phyloP scores from a whole-genome alignment of 2,113 vertebrate genomes.

The Myodes glareolus region DNA sequence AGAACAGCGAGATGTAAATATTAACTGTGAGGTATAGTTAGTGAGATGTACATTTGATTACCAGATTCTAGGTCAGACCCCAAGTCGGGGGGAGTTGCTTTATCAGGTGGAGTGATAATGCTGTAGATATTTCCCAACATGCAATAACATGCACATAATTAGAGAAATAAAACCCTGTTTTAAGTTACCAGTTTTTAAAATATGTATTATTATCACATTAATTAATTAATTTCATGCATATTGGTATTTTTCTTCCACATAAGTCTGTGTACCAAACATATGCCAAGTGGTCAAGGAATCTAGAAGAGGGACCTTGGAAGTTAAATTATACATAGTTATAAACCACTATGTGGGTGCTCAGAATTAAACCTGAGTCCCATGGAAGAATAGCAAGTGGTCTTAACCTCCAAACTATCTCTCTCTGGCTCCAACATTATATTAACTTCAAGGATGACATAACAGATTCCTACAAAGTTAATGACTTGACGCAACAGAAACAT shows the following conservation, averaged over 20 bases:
- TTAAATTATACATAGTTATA: not conserved
- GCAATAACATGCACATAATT: too few relatives aligned
- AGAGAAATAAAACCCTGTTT: too few relatives aligned
- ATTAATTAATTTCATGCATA: too few relatives aligned
- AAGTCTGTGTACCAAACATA: too few relatives aligned
- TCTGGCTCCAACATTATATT: not conserved
- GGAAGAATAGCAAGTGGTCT: not conserved
- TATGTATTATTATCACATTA: too few relatives aligned
- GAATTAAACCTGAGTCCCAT: not conserved
- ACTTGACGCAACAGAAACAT: not conserved
- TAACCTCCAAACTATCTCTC: not conserved
- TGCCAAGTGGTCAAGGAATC: too few relatives aligned
- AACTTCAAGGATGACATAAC: not conserved
- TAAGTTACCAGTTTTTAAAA: not conserved
- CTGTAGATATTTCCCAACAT: too few relatives aligned
- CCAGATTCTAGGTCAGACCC: not conserved
- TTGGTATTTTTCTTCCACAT: too few relatives aligned
- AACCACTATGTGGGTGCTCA: not conserved
- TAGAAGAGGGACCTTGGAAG: not conserved
- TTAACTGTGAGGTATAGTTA: too few relatives aligned
- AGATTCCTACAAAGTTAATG: not conserved
- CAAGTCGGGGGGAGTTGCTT: not conserved
- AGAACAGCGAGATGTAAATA: accelerated
- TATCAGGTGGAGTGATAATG: too few relatives aligned
- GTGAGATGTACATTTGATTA: not conserved